These are phyloP conservation scores for Scaptomyza tumidula DNA, from an alignment of 2,888 invertebrate genomes.

Conservation along the genomic window DNA sequence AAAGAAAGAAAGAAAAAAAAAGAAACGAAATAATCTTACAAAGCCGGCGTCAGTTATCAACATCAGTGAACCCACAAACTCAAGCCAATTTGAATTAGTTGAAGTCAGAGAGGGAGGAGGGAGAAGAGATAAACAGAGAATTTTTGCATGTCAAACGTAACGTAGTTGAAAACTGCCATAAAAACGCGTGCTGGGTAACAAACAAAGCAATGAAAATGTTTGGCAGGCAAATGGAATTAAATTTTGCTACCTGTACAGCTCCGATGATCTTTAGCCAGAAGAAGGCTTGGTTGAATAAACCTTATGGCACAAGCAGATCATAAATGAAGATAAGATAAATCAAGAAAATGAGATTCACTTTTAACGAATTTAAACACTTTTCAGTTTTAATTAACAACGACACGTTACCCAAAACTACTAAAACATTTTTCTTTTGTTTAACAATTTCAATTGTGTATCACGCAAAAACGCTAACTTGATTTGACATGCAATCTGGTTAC, in stretches of 20 bases:
- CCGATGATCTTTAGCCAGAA: neutral
- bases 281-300: conserved; percentile 13
- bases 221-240: conserved; percentile 54
- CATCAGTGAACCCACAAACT: conserved; percentile 22
- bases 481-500: conserved; percentile 48
- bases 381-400: conserved; percentile 62
- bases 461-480: conserved; percentile 20
- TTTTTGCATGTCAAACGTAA: conserved; percentile 64
- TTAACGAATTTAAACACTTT: conserved; percentile 27
- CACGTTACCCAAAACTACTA: conserved; percentile 51
- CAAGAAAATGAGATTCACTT: neutral
- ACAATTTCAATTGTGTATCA: conserved; percentile 37
- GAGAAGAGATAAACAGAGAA: conserved; percentile 18
- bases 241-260: conserved; percentile 35
- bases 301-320: conserved; percentile 1
- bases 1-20: neutral
- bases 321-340: neutral
- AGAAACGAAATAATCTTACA: conserved; percentile 27
- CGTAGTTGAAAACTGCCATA: conserved; percentile 35
- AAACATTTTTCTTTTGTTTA: conserved; percentile 25
- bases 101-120: conserved; percentile 19
- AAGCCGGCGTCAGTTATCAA: conserved; percentile 66
- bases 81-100: conserved; percentile 65
- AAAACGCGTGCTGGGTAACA: conserved; percentile 35
- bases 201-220: conserved; percentile 46